Conservation (phyloP, 2,888 invertebrate species). For the Drosophila anomelani region DNA sequence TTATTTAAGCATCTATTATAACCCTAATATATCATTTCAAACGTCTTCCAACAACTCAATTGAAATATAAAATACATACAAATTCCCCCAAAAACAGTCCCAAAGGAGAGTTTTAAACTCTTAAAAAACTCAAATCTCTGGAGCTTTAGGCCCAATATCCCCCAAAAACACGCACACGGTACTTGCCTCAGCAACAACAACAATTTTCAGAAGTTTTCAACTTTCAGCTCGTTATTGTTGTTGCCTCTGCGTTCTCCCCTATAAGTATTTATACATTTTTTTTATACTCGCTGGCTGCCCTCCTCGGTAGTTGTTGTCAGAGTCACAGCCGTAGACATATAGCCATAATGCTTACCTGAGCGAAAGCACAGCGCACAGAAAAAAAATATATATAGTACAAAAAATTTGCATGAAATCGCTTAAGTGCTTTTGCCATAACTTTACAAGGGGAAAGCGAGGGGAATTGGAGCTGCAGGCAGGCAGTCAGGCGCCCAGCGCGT, state of each 20-base stretch:
- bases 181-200: conserved; percentile 16
- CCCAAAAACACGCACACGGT: conserved; percentile 23
- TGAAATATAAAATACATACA: neutral
- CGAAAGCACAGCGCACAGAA: conserved; percentile 52
- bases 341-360: conserved; percentile 75
- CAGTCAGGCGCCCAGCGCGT: conserved; percentile 20
- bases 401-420: conserved; percentile 70
- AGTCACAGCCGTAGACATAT: conserved; percentile 60
- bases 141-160: conserved; percentile 17
- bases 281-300: conserved; percentile 24
- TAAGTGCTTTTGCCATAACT: conserved; percentile 72
- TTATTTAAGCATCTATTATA: neutral
- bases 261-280: conserved; percentile 26
- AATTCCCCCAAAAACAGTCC: neutral
- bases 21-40: neutral
- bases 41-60: neutral
- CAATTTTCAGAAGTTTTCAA: conserved; percentile 55
- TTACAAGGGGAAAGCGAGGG: conserved; percentile 25
- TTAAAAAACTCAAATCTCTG: conserved; percentile 6
- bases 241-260: conserved; percentile 28
- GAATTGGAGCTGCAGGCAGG: conserved; percentile 13
- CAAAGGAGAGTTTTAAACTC: conserved; percentile 6
- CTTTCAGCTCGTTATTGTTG: conserved; percentile 51
- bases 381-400: conserved; percentile 37
- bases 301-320: conserved; percentile 45